Evolutionary conservation across 2,113 vertebrate species (phyloP).

Genomic region (Nycticebus coucang): DNA sequence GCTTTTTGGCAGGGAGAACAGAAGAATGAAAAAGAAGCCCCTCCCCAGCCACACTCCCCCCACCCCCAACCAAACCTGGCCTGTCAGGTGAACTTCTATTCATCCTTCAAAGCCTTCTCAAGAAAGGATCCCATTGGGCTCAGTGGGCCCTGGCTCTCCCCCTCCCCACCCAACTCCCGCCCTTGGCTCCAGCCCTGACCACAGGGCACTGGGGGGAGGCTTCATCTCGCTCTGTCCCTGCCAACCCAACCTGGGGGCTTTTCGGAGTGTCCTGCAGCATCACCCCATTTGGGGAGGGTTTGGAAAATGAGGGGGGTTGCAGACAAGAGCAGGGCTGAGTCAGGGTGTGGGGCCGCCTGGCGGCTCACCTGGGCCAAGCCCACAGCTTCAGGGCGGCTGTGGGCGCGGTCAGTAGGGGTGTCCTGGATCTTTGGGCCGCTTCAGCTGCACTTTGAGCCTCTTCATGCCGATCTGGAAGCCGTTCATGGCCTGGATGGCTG

Average conservation of each 20-base stretch:
- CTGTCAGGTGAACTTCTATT: neutral
- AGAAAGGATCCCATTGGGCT: neutral
- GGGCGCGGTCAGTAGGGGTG: constrained; percentile 95
- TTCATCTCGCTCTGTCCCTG: neutral
- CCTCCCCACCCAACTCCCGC: neutral
- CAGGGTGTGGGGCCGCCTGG: constrained; percentile 55
- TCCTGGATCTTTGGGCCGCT: constrained; percentile 97
- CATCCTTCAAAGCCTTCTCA: constrained; percentile 6
- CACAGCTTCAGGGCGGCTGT: constrained; percentile 66
- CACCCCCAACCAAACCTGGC: neutral
- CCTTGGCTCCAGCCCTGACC: neutral
- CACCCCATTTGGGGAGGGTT: constrained; percentile 66
- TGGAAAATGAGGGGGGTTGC: constrained; percentile 92
- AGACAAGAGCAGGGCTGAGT: constrained; percentile 87
- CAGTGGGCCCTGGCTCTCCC: neutral
- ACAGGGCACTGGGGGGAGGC: neutral
- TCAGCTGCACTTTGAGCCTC: constrained; percentile 98
- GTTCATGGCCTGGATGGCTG: constrained; percentile 97
- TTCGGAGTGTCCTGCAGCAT: constrained; percentile 87
- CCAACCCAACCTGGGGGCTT: constrained; percentile 94
- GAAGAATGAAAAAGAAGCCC: neutral
- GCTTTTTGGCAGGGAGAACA: neutral
- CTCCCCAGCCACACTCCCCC: neutral
- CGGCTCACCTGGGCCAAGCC: constrained; percentile 78
- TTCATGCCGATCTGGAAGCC: constrained; percentile 99